phyloP scores from a whole-genome alignment of 2,797 vertebrate genomes.

The Syngnathus rostellatus region DNA sequence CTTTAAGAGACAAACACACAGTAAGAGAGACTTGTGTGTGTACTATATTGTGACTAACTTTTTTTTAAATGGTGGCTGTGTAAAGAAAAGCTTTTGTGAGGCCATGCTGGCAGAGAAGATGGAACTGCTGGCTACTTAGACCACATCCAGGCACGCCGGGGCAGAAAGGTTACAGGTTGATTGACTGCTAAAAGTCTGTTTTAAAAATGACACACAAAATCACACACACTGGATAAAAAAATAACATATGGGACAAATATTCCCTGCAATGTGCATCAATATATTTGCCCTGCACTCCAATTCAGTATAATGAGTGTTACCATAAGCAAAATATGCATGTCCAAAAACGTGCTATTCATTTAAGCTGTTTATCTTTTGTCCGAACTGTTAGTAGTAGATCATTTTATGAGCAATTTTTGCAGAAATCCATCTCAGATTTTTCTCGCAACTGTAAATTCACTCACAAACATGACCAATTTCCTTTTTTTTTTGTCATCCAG shows the following conservation, averaged over 20 bases:
- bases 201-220: neutral
- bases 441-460: slow-evolving; percentile 26
- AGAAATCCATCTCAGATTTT: neutral
- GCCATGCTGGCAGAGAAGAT: slow-evolving; percentile 30
- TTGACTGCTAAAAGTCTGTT: slow-evolving; percentile 38
- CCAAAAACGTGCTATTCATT: neutral
- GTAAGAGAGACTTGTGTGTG: neutral
- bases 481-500: slow-evolving; percentile 41
- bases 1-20: neutral
- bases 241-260: slow-evolving; percentile 20
- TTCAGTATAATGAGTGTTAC: slow-evolving; percentile 46
- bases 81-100: slow-evolving; percentile 23
- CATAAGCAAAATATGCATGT: slow-evolving; percentile 45
- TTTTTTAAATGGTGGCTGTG: neutral
- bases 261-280: slow-evolving; percentile 37
- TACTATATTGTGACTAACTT: neutral
- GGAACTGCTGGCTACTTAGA: slow-evolving; percentile 42
- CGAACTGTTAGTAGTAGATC: neutral
- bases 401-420: neutral
- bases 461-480: slow-evolving; percentile 42
- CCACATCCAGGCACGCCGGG: slow-evolving; percentile 44
- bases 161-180: slow-evolving; percentile 43
- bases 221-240: neutral
- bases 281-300: slow-evolving; percentile 38
- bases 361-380: neutral